Evolutionary conservation across 2,113 vertebrate genomes (phyloP).

Genomic region (Silurus asotus): DNA sequence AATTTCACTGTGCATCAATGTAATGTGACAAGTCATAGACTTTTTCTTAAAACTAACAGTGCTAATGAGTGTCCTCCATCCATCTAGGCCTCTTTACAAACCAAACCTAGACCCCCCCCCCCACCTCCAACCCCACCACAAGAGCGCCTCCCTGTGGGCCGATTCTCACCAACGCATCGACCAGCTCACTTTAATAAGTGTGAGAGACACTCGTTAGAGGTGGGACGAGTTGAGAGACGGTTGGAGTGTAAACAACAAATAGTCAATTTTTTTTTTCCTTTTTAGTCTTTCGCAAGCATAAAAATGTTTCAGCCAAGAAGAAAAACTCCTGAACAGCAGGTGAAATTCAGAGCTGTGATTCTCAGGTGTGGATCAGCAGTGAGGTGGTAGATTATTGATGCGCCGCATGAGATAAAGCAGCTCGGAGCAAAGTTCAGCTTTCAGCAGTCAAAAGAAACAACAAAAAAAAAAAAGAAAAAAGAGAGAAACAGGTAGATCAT

Average conservation of each 20-base stretch:
- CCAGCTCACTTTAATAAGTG: slow-evolving; percentile 33
- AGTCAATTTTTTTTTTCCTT: not conserved
- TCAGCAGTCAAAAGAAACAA: not conserved
- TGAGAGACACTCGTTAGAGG: slow-evolving; percentile 1
- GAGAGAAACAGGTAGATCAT: not conserved
- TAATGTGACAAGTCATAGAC: too few species aligned
- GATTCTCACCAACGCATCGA: not conserved
- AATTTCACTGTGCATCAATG: too few species aligned
- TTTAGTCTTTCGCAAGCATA: not conserved
- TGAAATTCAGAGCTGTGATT: slow-evolving; percentile 37
- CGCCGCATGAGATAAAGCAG: slow-evolving; percentile 20
- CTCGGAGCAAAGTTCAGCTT: slow-evolving; percentile 33
- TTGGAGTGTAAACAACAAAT: not conserved
- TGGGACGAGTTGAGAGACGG: not conserved
- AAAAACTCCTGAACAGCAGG: slow-evolving; percentile 13
- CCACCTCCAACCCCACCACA: not conserved
- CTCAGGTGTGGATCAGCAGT: slow-evolving; percentile 36
- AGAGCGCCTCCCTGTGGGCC: not conserved
- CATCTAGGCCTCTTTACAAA: not conserved
- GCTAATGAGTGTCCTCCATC: not conserved
- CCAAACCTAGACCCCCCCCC: not conserved
- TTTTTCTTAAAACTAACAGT: not conserved
- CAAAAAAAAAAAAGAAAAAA: not conserved
- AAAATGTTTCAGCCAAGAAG: slow-evolving; percentile 4
- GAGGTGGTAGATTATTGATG: slow-evolving; percentile 52